Evolutionary conservation across 2,113 vertebrate species (phyloP), one percentile per base, ranked within the genome.

Genomic region (Chaetops frenatus): DNA sequence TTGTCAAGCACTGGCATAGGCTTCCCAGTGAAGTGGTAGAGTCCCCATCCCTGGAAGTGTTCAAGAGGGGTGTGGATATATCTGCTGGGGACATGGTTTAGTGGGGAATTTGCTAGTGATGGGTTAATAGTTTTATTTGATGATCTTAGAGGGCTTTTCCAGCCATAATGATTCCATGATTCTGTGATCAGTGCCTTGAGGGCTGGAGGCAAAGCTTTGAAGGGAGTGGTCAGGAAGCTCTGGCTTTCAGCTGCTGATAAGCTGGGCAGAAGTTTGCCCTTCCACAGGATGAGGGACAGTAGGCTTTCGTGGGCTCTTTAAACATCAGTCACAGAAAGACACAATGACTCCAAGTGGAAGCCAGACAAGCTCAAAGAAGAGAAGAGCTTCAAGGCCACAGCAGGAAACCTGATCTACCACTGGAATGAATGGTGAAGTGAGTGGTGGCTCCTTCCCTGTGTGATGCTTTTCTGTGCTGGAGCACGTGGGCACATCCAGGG

Each of bases 51-150:
- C 16, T 73, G 45, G 6, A 61, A 50, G 7, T 4, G 5, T 60
- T 60, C 22, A 57, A 72, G 64, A 87, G 27, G 5, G 0, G 0
- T 12, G 23, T 22, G 38, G 45, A 28, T 2, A 1, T 20, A 28
- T 18, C 1, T 4, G 44, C 71, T 21, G 29, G 38, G 25, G 54
- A n/a, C 2, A 1, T 29, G 72, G 24, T 61, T 54, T 44, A 33
- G 15, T 8, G 70, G 24, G 40, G 45, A 44, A 12, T 28, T n/a
- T n/a, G 33, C 64, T 60, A 81, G 40, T 15, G 44, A 6, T 85
- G 24, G 19, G 40, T 80, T 73, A 6, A 36, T 0, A 1, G 16
- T 11, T 53, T 14, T 7, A 8, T 25, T 29, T 1, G 1, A 24
- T 40, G 57, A 42, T 22, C 58, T 76, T 29, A 47, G 51, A 58